Percentiles rank a stretch among this genome's conserved stretches.
Conservation (phyloP, 1,140 invertebrate species). For the Arion vulgaris region DNA sequence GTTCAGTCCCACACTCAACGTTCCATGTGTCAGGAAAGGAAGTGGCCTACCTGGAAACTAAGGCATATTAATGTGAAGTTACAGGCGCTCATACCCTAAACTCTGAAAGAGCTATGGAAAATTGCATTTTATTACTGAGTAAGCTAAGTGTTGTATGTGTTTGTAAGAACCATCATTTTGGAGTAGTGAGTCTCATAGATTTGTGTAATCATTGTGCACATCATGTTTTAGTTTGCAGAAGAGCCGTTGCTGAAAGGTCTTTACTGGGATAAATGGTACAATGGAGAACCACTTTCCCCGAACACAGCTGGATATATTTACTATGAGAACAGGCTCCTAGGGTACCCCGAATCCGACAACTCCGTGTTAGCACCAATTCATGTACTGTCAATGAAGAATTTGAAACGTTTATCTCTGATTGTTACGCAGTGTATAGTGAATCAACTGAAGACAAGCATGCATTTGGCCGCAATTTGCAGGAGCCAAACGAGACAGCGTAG, state of each 20-base stretch:
- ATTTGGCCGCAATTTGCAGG: conserved; percentile 69
- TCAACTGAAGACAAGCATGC: conserved; percentile 74
- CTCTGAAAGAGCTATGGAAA: too few species aligned
- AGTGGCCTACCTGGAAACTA: too few species aligned
- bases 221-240: conserved; percentile 74
- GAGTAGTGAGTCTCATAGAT: too few species aligned
- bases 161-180: too few species aligned
- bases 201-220: neutral
- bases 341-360: conserved; percentile 78
- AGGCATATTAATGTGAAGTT: too few species aligned
- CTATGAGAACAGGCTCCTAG: conserved; percentile 80
- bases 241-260: conserved; percentile 76
- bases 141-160: too few species aligned
- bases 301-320: conserved; percentile 75
- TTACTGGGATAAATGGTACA: conserved; percentile 79
- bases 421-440: conserved; percentile 76
- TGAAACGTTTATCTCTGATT: conserved; percentile 75
- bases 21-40: too few species aligned
- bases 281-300: conserved; percentile 65
- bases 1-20: too few species aligned
- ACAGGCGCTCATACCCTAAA: too few species aligned
- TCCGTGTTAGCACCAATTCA: conserved; percentile 76
- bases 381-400: conserved; percentile 79
- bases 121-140: too few species aligned
- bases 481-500: conserved; percentile 56